Percentiles rank a stretch among this genome's conserved stretches.
Conservation (phyloP, 1,140 invertebrate genomes). For the Apis mellifera region Amel_HAv3.1 CM009937.2:3167001-3167500, state of each 20-base stretch:
- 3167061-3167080: not conserved
- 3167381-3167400: not conserved
- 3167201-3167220: constrained; percentile 13
- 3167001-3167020: not conserved
- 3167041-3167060: not conserved
- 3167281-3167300: not conserved
- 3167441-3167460: not conserved
- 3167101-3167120: not conserved
- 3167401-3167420: not conserved
- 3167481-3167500: constrained; percentile 23
- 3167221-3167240: not conserved
- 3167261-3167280: not conserved
- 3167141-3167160: constrained; percentile 19
- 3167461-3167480: constrained; percentile 14
- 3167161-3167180: constrained; percentile 10
- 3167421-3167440: not conserved
- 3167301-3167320: not conserved
- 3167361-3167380: not conserved
- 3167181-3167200: not conserved
- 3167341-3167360: not conserved
- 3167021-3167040: not conserved
- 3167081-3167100: constrained; percentile 7
- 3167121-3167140: constrained; percentile 29
- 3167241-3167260: not conserved
- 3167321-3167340: not conserved